phyloP scores from a whole-genome alignment of 2,113 vertebrate species.

The Bubo scandiacus region DNA sequence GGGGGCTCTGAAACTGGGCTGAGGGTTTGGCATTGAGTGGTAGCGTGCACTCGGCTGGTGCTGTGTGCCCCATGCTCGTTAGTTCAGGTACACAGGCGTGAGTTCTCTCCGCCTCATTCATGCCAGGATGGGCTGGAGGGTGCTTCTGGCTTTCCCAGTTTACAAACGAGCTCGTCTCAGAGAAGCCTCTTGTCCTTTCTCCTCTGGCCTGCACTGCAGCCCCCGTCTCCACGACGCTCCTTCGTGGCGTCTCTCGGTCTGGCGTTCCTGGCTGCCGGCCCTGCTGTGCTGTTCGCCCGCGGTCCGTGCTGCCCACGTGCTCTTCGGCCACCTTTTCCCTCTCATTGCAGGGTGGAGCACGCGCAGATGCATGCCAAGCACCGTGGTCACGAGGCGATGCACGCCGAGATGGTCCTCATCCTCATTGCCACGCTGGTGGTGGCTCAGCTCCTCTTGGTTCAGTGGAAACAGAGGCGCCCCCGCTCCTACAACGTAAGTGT shows the following conservation, averaged over 20 bases:
- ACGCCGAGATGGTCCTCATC: constrained; percentile 98
- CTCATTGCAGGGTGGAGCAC: constrained; percentile 88
- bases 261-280: not conserved
- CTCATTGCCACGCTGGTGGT: constrained; percentile 95
- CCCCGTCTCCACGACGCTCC: rapidly evolving
- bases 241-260: not conserved
- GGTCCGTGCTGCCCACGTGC: not conserved
- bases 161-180: not conserved
- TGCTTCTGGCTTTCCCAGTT: not conserved
- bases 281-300: not conserved
- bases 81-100: rapidly evolving
- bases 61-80: not conserved
- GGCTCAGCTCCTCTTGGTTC: constrained; percentile 93
- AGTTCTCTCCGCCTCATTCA: not conserved
- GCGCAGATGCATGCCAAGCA: constrained; percentile 97
- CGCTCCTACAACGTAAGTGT: constrained; percentile 96
- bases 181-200: not conserved
- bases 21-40: not conserved
- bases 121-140: not conserved
- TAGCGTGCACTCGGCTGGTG: rapidly evolving
- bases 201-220: not conserved
- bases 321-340: not conserved
- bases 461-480: constrained; percentile 97
- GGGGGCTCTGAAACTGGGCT: not conserved
- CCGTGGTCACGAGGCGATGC: constrained; percentile 97